phyloP scores from a whole-genome alignment of 2,113 vertebrate genomes.

The Apteryx mantelli region DNA sequence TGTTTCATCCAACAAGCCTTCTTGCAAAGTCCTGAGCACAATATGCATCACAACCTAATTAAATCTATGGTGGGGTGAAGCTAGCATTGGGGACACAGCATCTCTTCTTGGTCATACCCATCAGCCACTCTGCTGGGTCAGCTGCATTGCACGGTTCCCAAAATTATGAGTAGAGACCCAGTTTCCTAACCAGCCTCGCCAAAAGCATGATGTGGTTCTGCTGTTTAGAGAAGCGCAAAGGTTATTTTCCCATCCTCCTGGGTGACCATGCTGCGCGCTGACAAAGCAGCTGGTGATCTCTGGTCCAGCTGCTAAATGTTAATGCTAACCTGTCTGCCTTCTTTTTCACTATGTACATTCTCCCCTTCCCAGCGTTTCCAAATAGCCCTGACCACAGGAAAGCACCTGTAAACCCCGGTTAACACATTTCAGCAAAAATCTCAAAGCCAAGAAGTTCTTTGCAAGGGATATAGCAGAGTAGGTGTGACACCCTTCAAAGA shows the following conservation, averaged over 20 bases:
- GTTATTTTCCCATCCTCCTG: background rate
- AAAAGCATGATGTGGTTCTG: background rate
- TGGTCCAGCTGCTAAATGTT: background rate
- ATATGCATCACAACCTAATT: no score
- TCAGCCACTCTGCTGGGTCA: accelerated
- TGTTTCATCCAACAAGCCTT: background rate
- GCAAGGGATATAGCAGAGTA: background rate
- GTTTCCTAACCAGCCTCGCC: accelerated
- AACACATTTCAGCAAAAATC: background rate
- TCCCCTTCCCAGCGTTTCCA: background rate
- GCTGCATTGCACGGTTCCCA: no score
- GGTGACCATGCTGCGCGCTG: background rate
- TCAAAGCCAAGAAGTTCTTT: background rate
- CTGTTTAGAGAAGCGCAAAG: no score
- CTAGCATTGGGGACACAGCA: background rate
- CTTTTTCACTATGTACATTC: background rate
- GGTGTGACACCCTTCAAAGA: background rate
- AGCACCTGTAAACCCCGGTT: background rate
- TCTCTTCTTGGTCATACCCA: background rate
- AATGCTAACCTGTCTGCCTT: background rate
- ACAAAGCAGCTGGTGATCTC: background rate
- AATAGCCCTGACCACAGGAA: background rate
- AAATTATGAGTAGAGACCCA: background rate
- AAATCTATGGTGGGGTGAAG: background rate
- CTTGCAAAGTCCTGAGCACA: background rate